phyloP scores from a whole-genome alignment of 2,113 vertebrate species.

The Hippoglossus stenolepis region DNA sequence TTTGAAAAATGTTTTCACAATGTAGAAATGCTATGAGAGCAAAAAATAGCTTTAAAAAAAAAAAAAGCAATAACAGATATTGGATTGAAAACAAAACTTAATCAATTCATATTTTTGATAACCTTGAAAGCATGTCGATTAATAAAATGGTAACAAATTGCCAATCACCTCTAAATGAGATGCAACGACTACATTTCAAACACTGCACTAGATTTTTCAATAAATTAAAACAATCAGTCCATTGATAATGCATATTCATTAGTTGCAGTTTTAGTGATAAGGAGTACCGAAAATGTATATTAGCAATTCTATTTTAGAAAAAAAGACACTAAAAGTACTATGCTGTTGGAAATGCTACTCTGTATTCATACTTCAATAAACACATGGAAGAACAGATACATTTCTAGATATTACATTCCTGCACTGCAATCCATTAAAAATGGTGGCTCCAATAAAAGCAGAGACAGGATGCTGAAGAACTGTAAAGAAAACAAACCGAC shows the following conservation, averaged over 20 bases:
- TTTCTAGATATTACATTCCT: conserved; percentile 41
- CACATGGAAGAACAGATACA: conserved; percentile 18
- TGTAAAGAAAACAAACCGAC: conserved; percentile 38
- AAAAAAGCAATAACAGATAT: too few species aligned
- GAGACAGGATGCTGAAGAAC: conserved; percentile 40
- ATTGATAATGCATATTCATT: not conserved
- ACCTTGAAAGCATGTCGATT: too few species aligned
- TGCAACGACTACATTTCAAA: not conserved
- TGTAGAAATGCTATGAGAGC: too few species aligned
- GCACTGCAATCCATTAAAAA: conserved; percentile 48
- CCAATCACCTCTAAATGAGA: not conserved
- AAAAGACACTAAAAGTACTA: not conserved
- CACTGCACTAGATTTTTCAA: too few species aligned
- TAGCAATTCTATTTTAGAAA: not conserved
- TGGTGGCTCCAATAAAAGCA: conserved; percentile 51
- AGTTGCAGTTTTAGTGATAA: too few species aligned
- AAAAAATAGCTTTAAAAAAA: too few species aligned
- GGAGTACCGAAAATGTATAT: not conserved
- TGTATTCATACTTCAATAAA: conserved; percentile 44
- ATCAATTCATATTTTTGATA: too few species aligned
- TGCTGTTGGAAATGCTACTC: not conserved
- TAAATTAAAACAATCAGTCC: not conserved
- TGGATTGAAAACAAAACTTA: too few species aligned
- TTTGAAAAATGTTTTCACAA: too few species aligned
- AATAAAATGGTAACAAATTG: too few species aligned